A percentile compares a stretch with the other conserved stretches of the same genome.
Conservation (phyloP, 1,140 invertebrate species). For the Temnothorax nylanderi region DNA sequence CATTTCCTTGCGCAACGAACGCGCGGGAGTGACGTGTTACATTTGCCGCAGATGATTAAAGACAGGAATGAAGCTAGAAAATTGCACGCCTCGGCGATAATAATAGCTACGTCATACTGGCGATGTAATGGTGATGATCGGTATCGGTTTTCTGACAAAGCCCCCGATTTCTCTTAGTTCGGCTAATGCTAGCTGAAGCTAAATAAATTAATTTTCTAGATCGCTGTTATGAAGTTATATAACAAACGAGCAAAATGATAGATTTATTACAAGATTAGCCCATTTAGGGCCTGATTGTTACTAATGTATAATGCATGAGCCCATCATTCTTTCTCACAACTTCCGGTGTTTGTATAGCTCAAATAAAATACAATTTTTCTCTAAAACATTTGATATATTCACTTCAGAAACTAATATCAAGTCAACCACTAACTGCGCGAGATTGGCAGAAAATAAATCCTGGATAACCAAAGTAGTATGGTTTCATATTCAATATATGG, state of each 20-base stretch:
- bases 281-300: not conserved
- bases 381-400: not conserved
- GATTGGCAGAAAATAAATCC: constrained; percentile 22
- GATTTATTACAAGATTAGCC: not conserved
- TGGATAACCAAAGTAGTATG: not conserved
- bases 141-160: constrained; percentile 2
- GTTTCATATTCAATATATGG: constrained; percentile 4
- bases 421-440: not conserved
- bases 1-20: constrained; percentile 26
- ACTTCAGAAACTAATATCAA: not conserved
- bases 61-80: constrained; percentile 44
- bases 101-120: constrained; percentile 41
- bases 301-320: not conserved
- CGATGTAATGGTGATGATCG: not conserved
- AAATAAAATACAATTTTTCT: not conserved
- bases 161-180: constrained; percentile 16
- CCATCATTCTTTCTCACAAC: not conserved
- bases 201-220: constrained; percentile 25
- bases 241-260: not conserved
- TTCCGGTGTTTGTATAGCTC: not conserved
- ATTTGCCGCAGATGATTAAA: constrained; percentile 29
- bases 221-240: not conserved
- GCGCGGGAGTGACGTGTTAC: constrained; percentile 40
- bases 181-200: not conserved
- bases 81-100: constrained; percentile 26